Base-by-base conservation (phyloP, 2,888 invertebrate species). In the Arctia plantaginis region DNA sequence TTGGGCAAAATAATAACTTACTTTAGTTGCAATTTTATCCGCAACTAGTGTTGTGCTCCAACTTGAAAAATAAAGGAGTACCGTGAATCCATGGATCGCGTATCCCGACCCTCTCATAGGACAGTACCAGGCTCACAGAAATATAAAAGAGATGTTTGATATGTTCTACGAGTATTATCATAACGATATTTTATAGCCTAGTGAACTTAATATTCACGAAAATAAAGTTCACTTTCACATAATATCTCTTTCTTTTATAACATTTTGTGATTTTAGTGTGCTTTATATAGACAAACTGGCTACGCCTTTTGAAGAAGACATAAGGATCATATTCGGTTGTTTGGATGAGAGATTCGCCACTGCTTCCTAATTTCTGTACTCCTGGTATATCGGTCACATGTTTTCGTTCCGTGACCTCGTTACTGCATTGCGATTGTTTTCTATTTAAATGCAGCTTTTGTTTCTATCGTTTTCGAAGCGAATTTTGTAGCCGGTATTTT, bases 81-180 rank as follows among this genome's bases (percentile, higher is more conserved):
- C 78, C 69, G 66, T 69, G 55, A 27, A 70, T 66, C 74, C 74
- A 79, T 81, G 80, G 77, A 81, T 79, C 87, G 87, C 90, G 88
- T 87, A 87, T 90, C 89, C 91, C 90, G 91, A 86, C 89, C 89
- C 87, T 87, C 86, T 77, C 77, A 85, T 80, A 84, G 86, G 86
- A 82, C 79, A 66, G 55, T 88, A 92, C 91, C 78, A 91, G 91
- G 91, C 79, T 55, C 20, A 6, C 86, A 92, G 83, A 82, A 81
- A 78, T 30, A 1, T 23, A 39, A 39, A 71, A 83, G 80, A 83
- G 79, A 23, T 77, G 35, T 67, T 51, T 47, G 72, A 33, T 35
- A 59, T 39, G 65, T 23, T 30, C 15, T 30, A 20, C 33, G 30
- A 35, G 6, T 35, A 35, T 35, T 35, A 47, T 51, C 35, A 44